Evolutionary conservation across 2,888 invertebrate genomes (phyloP), one percentile per base, ranked within the genome.

Genomic region (Mellilla xanthometata): DNA sequence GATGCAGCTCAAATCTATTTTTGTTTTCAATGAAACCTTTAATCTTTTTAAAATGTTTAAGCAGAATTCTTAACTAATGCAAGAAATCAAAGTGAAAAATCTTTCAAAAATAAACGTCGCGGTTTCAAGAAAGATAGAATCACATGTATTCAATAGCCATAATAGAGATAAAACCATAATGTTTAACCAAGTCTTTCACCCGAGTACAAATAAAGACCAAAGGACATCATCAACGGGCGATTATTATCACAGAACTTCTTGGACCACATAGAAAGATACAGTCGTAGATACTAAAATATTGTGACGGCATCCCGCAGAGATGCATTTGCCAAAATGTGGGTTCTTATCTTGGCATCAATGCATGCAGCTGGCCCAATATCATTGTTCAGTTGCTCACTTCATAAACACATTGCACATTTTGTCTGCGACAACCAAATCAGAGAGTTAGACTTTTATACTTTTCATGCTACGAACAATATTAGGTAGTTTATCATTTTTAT

Each of bases 241-340:
- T 60, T 61, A 55, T 61, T 61, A 56, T 61, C 11, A 58, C 50
- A 65, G 68, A 68, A 54, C n/a, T n/a, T 60, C 65, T 65, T 48
- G 56, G 62, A 68, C 74, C 72, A 72, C 65, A 69, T 65, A 75
- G 77, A 82, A 74, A 75, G 78, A 85, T 80, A 76, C 73, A 82
- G 72, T 62, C 66, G 71, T 78, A 72, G 73, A 78, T 76, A 84
- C 77, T 82, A 80, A 86, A 89, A 89, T 89, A 89, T 89, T 89
- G 80, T 89, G 88, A 89, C 76, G 86, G 86, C 83, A 30, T 70
- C 89, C 86, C 77, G 85, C 86, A 76, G 88, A 54, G 86, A 76
- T 74, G 64, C 79, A 81, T 88, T 88, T 86, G 87, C 82, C 85
- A 85, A 87, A 82, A 87, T 89, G 86, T 83, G 88, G 87, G 87